Percentiles rank a stretch among this genome's conserved stretches.
phyloP scores from a whole-genome alignment of 2,797 vertebrate species.

The Pachyuromys duprasi region DNA sequence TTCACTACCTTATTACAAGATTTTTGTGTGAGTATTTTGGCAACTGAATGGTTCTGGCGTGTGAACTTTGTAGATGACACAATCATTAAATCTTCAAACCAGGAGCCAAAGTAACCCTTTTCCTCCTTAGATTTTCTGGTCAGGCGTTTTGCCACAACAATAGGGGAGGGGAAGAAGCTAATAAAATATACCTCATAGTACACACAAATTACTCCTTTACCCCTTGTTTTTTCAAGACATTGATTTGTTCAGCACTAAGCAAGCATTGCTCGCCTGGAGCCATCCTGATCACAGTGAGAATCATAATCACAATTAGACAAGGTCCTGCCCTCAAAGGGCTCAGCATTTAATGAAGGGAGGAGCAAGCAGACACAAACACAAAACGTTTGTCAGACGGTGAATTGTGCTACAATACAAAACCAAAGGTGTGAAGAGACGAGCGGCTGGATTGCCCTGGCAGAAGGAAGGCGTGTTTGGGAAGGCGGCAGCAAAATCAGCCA shows the following conservation, averaged over 20 bases:
- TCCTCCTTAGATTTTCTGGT: neutral
- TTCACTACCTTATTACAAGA: neutral
- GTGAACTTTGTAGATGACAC: neutral
- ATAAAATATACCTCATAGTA: neutral
- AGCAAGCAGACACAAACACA: neutral
- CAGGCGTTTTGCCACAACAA: too few relatives aligned
- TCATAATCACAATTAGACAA: neutral
- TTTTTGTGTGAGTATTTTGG: neutral
- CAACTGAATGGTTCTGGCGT: neutral
- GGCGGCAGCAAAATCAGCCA: neutral
- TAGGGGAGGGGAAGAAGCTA: neutral
- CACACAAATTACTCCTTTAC: neutral
- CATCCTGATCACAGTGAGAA: neutral
- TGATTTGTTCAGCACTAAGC: neutral
- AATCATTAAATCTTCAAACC: neutral
- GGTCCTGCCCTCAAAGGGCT: neutral
- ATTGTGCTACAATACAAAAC: neutral
- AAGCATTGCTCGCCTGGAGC: neutral
- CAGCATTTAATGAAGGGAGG: neutral
- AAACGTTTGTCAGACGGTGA: neutral
- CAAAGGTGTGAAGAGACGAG: neutral
- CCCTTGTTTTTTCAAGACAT: neutral
- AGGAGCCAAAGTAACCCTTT: neutral
- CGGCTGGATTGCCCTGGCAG: neutral
- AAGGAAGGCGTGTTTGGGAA: neutral